phyloP scores from a whole-genome alignment of 2,797 vertebrate species.

The Centroberyx gerrardi region DNA sequence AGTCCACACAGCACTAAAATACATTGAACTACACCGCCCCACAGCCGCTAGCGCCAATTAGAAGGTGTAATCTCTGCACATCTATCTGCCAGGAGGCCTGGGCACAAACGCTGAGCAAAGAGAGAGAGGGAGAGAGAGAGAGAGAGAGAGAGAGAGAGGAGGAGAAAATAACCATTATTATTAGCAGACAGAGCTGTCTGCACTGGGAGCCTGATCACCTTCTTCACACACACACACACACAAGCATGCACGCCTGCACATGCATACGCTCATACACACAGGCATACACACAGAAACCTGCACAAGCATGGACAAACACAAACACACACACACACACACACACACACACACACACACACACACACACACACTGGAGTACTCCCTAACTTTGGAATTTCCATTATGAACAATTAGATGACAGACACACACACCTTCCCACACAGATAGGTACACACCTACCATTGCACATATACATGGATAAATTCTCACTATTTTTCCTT shows the following conservation, averaged over 20 bases:
- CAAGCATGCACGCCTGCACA: background rate
- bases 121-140: constrained; percentile 36
- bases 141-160: constrained; percentile 35
- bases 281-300: background rate
- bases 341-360: no score
- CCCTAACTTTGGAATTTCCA: no score
- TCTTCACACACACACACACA: constrained; percentile 46
- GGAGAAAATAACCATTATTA: constrained; percentile 79
- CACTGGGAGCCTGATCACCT: constrained; percentile 76
- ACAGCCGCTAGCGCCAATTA: constrained; percentile 79
- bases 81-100: constrained; percentile 82
- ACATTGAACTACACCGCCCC: constrained; percentile 58
- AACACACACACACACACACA: no score
- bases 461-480: background rate
- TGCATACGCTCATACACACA: background rate
- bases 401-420: background rate
- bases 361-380: no score
- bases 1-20: constrained; percentile 73
- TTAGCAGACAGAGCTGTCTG: constrained; percentile 74
- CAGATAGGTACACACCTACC: background rate
- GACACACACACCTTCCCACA: background rate
- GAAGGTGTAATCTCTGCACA: constrained; percentile 79
- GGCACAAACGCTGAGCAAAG: constrained; percentile 73
- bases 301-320: background rate
- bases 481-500: constrained; percentile 33